Evolutionary conservation across 2,113 vertebrate genomes (phyloP).

Genomic region (Athene noctua): DNA sequence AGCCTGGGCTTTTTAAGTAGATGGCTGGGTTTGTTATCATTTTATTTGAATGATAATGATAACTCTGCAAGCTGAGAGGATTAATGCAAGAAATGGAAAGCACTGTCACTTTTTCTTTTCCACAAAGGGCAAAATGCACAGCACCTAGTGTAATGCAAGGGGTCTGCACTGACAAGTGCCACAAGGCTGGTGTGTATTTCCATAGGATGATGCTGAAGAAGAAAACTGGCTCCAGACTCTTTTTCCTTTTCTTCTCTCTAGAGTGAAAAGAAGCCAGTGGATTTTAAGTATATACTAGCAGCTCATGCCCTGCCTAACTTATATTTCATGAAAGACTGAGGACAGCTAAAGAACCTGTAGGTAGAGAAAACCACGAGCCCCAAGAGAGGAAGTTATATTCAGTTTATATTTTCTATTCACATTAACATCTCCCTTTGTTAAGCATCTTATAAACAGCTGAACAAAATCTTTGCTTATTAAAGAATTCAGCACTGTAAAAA

Average conservation of each 20-base stretch:
- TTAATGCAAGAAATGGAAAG: constrained; percentile 20
- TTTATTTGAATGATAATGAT: constrained; percentile 6
- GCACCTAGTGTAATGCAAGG: neutral
- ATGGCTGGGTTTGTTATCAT: constrained; percentile 15
- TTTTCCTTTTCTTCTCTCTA: neutral
- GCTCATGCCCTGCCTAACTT: neutral
- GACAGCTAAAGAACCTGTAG: neutral
- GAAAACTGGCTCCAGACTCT: neutral
- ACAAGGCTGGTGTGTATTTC: neutral
- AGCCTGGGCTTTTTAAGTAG: constrained; percentile 21
- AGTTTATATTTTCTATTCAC: neutral
- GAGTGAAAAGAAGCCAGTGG: neutral
- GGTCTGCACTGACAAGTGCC: neutral
- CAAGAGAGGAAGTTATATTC: neutral
- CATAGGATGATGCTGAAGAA: neutral
- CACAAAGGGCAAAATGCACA: neutral
- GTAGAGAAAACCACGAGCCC: neutral
- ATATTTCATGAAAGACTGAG: neutral
- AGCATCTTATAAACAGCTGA: neutral
- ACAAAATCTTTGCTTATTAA: neutral
- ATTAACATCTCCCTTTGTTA: neutral
- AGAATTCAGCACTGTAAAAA: neutral
- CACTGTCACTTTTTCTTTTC: neutral
- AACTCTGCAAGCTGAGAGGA: constrained; percentile 25
- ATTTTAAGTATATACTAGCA: neutral